Evolutionary conservation across 2,113 vertebrate species (phyloP), one percentile per base, ranked within the genome.

Genomic region (Chloroceryle aenea): DNA sequence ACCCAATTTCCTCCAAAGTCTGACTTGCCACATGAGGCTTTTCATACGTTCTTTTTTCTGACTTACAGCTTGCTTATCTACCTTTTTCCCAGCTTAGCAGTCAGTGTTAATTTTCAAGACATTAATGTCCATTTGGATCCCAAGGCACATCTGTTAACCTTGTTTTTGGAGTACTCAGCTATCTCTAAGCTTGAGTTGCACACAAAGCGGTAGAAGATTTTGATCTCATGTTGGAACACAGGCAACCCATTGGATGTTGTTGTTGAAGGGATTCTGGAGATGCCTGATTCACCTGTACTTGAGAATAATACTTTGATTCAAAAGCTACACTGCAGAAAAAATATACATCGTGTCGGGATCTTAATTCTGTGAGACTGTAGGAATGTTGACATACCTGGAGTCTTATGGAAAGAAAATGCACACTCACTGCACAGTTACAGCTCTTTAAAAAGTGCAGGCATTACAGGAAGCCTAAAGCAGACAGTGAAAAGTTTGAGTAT

Each of bases 261-360:
- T 83, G 29, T 83, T 80, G 87, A 92, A 89, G 80, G 72, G 64
- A 59, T 77, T 83, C 20, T 91, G 47, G 85, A 87, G 64, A 84
- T 67, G 64, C 61, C 45, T 78, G 61, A 71, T 93, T 78, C 59
- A 77, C 40, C 59, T 95, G 45, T 82, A n/a, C 52, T 71, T 83
- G 30, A 19, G 29, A 91, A 59, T 25, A 75, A 26, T 75, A n/a
- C 50, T 92, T 88, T 20, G 30, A 74, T 84, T 93, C 34, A 56
- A 50, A 91, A 78, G 36, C 62, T 63, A 34, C 12, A 19, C 50
- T 94, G 77, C 7, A 81, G 73, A 56, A 90, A 90, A 88, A 90
- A 69, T 45, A 32, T 15, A 7, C 62, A 9, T 59, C 53, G 5
- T 56, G 17, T 64, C 43, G 84, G 55, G 38, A 74, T 48, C 25